Conservation (phyloP, 1,140 invertebrate genomes). For the Medauroidea extradentata region DNA sequence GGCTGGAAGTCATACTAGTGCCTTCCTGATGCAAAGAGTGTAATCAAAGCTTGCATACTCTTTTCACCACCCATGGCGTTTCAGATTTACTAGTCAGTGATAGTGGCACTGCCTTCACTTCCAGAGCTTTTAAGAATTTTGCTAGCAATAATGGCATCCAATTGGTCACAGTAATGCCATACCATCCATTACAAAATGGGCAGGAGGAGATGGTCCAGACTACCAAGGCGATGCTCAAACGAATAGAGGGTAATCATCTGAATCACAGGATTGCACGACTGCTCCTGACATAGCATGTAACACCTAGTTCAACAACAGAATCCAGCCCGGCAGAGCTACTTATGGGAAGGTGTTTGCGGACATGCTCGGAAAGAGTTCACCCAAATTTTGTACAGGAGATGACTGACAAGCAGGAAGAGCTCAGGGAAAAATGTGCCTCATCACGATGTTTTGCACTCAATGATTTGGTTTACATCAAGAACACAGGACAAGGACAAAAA, state of each 20-base stretch:
- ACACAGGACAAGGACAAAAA: too few species aligned
- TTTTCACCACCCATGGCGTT: slow-evolving; percentile 20
- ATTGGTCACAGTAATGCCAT: slow-evolving; percentile 27
- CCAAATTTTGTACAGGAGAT: too few species aligned
- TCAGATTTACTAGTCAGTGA: slow-evolving; percentile 24
- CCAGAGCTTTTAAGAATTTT: slow-evolving; percentile 25
- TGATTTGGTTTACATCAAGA: too few species aligned
- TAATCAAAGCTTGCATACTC: neutral
- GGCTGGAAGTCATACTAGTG: slow-evolving; percentile 35
- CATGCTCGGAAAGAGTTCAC: neutral
- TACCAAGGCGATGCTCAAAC: slow-evolving; percentile 19
- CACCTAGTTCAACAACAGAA: neutral
- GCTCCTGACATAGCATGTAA: slow-evolving; percentile 1
- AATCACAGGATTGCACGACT: neutral
- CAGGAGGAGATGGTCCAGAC: slow-evolving; percentile 31
- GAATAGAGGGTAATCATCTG: neutral
- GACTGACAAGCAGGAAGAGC: too few species aligned
- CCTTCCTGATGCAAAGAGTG: slow-evolving; percentile 4
- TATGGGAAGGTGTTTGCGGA: slow-evolving; percentile 4
- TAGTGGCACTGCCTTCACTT: slow-evolving; percentile 26
- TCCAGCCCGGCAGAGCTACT: slow-evolving; percentile 3
- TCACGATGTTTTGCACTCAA: too few species aligned
- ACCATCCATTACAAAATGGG: slow-evolving; percentile 33
- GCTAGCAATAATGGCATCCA: slow-evolving; percentile 26
- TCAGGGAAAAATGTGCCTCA: too few species aligned